Evolutionary conservation across 2,113 vertebrate genomes (phyloP).

Genomic region (Pelodiscus sinensis): DNA sequence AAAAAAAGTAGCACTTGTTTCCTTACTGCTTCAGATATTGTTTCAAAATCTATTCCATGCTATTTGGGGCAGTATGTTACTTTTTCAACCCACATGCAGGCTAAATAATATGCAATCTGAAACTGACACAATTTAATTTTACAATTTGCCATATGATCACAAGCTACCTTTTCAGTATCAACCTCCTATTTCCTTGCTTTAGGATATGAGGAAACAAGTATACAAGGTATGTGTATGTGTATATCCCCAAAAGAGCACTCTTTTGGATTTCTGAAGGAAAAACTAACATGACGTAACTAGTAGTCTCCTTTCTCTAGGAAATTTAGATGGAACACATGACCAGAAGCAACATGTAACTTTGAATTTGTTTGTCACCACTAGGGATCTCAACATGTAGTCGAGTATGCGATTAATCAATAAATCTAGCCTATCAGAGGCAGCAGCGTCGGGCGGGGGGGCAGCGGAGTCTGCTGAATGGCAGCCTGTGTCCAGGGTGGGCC

Average conservation of each 20-base stretch:
- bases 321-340: neutral
- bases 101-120: neutral
- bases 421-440: too few relatives aligned
- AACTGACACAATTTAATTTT: neutral
- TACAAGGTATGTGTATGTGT: neutral
- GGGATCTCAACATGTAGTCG: too few relatives aligned
- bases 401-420: too few relatives aligned
- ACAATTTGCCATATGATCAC: neutral
- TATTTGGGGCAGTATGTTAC: neutral
- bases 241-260: neutral
- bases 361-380: neutral
- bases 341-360: neutral
- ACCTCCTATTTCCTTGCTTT: neutral
- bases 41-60: neutral
- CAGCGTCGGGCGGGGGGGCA: too few relatives aligned
- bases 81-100: neutral
- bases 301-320: neutral
- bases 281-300: neutral
- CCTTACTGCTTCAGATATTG: neutral
- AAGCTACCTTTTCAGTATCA: neutral
- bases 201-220: neutral
- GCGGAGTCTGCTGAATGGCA: too few relatives aligned
- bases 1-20: conserved; percentile 39
- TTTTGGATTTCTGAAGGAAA: neutral
- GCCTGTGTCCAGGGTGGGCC: too few relatives aligned